A percentile compares a stretch with the other conserved stretches of the same genome.
Evolutionary conservation across 2,797 vertebrate species (phyloP).

Genomic region (Dipus sagitta): DNA sequence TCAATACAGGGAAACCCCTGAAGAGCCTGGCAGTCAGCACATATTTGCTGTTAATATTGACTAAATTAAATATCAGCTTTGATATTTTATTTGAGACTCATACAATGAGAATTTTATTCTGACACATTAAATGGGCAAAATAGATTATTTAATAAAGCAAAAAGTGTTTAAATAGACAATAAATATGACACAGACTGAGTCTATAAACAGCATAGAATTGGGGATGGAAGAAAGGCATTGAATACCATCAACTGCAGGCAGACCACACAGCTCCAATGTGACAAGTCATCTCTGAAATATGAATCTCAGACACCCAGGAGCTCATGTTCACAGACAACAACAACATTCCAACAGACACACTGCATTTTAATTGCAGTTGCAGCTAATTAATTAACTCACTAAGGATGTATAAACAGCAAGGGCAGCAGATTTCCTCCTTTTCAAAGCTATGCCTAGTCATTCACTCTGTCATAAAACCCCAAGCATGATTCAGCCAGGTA

Average conservation of each 20-base stretch:
- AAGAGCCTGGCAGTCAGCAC: neutral
- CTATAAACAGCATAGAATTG: neutral
- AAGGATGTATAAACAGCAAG: neutral
- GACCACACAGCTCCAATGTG: neutral
- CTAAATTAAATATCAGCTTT: neutral
- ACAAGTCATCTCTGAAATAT: neutral
- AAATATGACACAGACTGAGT: neutral
- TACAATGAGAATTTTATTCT: neutral
- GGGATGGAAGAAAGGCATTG: neutral
- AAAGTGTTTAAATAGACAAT: neutral
- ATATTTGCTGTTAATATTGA: neutral
- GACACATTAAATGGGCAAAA: neutral
- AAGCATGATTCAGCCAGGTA: neutral
- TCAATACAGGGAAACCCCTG: neutral
- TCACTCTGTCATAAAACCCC: conserved; percentile 27
- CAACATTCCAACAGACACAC: neutral
- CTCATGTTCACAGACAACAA: neutral
- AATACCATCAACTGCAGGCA: neutral
- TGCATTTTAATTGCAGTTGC: neutral
- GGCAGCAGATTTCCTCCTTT: neutral
- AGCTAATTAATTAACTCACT: neutral
- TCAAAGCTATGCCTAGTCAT: neutral
- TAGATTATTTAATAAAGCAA: neutral
- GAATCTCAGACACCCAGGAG: neutral
- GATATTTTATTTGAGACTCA: neutral